A percentile compares a stretch with the other conserved stretches of the same genome.
Evolutionary conservation across 2,888 invertebrate genomes (phyloP).

Genomic region (Boloria selene): DNA sequence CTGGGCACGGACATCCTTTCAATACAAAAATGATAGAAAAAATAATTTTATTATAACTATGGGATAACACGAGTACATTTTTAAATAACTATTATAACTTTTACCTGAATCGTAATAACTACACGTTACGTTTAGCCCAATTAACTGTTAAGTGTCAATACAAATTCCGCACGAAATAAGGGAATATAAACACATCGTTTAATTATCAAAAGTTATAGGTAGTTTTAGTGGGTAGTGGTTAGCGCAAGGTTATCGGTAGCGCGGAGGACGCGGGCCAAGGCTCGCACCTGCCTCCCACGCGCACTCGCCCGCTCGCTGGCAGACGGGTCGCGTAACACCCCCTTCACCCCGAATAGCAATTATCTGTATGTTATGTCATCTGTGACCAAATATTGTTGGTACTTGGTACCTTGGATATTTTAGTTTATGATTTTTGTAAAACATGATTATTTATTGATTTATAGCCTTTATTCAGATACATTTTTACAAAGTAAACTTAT

Average conservation of each 20-base stretch:
- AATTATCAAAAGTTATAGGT: conserved; percentile 22
- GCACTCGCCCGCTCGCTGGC: conserved; percentile 45
- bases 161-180: neutral
- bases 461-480: no score
- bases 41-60: no score
- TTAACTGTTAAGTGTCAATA: no score
- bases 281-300: conserved; percentile 57
- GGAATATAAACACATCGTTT: conserved; percentile 18
- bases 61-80: no score
- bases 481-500: no score
- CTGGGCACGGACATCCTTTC: no score
- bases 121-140: no score
- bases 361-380: conserved; percentile 22
- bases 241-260: conserved; percentile 64
- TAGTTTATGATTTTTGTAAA: conserved; percentile 2
- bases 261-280: conserved; percentile 67
- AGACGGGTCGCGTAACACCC: conserved; percentile 31
- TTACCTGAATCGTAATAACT: no score
- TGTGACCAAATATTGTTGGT: conserved; percentile 3
- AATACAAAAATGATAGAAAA: no score
- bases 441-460: no score
- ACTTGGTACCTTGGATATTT: no score
- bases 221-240: conserved; percentile 29
- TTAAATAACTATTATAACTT: no score
- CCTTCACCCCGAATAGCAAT: conserved; percentile 13